phyloP scores from a whole-genome alignment of 2,888 invertebrate species.

The Volucella bombylans region DNA sequence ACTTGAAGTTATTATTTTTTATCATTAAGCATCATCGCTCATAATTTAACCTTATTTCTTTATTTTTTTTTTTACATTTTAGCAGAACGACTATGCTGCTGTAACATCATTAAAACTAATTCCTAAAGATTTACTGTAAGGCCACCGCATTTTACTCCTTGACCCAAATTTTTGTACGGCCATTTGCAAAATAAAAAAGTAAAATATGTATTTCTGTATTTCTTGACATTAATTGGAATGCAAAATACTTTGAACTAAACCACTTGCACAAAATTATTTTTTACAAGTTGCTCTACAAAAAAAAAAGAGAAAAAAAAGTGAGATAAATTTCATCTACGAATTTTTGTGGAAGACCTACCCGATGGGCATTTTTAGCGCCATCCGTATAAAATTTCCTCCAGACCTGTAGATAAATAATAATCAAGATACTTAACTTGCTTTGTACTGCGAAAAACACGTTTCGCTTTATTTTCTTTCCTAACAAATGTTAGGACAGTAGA shows the following conservation, averaged over 20 bases:
- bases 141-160: conserved; percentile 13
- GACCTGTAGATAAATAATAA: conserved; percentile 57
- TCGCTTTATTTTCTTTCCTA: conserved; percentile 36
- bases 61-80: not conserved
- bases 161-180: conserved; percentile 18
- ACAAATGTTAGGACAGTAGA: conserved; percentile 57
- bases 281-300: not conserved
- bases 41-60: too few relatives aligned
- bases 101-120: conserved; percentile 16
- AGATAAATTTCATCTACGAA: conserved; percentile 25
- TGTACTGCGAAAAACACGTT: conserved; percentile 30
- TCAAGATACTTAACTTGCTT: conserved; percentile 35
- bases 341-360: conserved; percentile 16
- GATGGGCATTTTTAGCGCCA: conserved; percentile 14
- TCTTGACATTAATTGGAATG: conserved; percentile 29
- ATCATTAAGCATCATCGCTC: too few relatives aligned
- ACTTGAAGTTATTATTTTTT: too few relatives aligned
- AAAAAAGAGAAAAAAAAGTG: not conserved
- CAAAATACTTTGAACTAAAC: conserved; percentile 40
- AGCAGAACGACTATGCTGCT: not conserved
- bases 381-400: conserved; percentile 43
- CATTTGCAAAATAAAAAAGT: conserved; percentile 14
- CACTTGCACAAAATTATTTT: conserved; percentile 29
- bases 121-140: conserved; percentile 17
- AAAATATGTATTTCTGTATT: not conserved